Evolutionary conservation across 35 echinoderm and acorn worm genomes (phyloP).

Genomic region (Apostichopus parvimensis): DNA sequence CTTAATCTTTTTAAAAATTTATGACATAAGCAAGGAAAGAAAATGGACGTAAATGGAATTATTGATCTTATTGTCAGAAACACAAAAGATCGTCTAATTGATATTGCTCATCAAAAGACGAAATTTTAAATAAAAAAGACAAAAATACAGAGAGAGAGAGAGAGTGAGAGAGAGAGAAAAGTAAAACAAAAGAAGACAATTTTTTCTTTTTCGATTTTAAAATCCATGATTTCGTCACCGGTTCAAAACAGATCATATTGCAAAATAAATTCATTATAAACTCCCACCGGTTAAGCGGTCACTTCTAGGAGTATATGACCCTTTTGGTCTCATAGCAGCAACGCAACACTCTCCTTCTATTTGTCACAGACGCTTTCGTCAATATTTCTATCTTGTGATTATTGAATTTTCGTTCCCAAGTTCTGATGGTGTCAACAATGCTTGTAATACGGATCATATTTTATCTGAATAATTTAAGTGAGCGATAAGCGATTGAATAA

Average conservation of each 20-base stretch:
- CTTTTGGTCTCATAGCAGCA: not conserved
- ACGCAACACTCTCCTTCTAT: not conserved
- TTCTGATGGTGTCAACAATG: slow-evolving; percentile 21
- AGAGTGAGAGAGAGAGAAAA: not conserved
- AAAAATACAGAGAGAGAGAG: not conserved
- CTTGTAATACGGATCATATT: slow-evolving; percentile 26
- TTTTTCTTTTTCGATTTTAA: too few species aligned
- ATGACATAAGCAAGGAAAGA: not conserved
- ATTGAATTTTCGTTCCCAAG: slow-evolving; percentile 31
- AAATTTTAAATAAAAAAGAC: not conserved
- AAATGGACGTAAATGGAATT: not conserved
- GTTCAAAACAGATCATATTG: not conserved
- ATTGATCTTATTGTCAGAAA: not conserved
- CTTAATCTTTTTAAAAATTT: too few species aligned
- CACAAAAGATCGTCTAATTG: not conserved
- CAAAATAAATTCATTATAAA: slow-evolving; percentile 34
- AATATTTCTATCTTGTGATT: slow-evolving; percentile 23
- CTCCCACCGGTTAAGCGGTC: slow-evolving; percentile 23
- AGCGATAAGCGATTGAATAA: slow-evolving; percentile 19
- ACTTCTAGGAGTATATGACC: not conserved
- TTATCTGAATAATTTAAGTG: slow-evolving; percentile 39
- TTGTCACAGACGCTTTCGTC: slow-evolving; percentile 1
- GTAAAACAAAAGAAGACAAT: too few species aligned
- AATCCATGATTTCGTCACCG: too few species aligned
- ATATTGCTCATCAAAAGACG: not conserved